Evolutionary conservation across 2,888 invertebrate species (phyloP).

Genomic region (Laspeyria flexula): DNA sequence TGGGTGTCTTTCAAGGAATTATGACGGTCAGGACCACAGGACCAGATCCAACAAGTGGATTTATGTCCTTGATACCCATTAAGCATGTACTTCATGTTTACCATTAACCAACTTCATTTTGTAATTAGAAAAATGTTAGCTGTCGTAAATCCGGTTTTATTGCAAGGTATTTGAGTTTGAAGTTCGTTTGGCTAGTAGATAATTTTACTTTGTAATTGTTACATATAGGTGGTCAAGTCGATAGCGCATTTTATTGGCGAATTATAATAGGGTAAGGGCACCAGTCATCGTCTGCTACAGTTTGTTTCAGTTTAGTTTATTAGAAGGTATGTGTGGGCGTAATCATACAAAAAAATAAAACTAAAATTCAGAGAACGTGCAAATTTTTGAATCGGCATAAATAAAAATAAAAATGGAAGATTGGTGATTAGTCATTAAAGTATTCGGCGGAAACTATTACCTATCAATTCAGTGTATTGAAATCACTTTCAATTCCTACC

Average conservation of each 20-base stretch:
- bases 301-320: neutral
- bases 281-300: slow-evolving; percentile 2
- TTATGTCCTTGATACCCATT: slow-evolving; percentile 53
- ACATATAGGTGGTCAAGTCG: slow-evolving; percentile 54
- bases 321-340: too few species aligned
- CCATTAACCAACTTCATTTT: slow-evolving; percentile 23
- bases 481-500: too few species aligned
- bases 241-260: slow-evolving; percentile 52
- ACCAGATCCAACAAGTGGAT: slow-evolving; percentile 54
- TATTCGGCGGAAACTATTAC: too few species aligned
- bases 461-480: too few species aligned
- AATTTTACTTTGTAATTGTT: slow-evolving; percentile 27
- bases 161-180: neutral
- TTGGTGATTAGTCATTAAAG: too few species aligned
- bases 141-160: slow-evolving; percentile 6
- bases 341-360: too few species aligned
- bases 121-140: neutral
- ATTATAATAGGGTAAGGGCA: slow-evolving; percentile 31
- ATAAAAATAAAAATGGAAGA: too few species aligned
- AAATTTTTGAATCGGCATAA: too few species aligned
- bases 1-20: slow-evolving; percentile 47
- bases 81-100: slow-evolving; percentile 44
- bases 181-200: neutral
- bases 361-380: too few species aligned
- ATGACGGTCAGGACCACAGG: slow-evolving; percentile 45